phyloP scores from a whole-genome alignment of 2,888 invertebrate species.

The Melanargia galathea region DNA sequence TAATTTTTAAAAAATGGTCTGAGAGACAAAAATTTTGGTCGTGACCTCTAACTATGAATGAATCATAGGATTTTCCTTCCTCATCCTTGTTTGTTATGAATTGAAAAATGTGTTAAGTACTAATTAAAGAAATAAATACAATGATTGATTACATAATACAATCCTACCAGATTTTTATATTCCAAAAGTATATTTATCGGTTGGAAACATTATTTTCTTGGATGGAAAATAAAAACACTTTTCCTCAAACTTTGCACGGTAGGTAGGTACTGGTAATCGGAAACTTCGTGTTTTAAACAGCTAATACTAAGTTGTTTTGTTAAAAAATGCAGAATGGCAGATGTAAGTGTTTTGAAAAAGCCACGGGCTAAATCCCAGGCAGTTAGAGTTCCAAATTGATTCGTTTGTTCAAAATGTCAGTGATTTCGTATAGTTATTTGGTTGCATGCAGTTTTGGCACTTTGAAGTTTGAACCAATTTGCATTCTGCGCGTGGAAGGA shows the following conservation, averaged over 20 bases:
- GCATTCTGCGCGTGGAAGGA: slow-evolving; percentile 32
- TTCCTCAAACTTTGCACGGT: not conserved
- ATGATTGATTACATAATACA: no score
- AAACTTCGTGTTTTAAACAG: not conserved
- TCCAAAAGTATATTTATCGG: no score
- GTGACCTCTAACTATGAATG: no score
- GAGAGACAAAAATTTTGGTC: no score
- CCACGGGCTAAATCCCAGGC: slow-evolving; percentile 42
- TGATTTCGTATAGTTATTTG: slow-evolving; percentile 15
- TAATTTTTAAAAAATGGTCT: no score
- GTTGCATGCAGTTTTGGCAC: slow-evolving; percentile 15
- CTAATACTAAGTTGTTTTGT: not conserved
- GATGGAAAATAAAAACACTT: not conserved
- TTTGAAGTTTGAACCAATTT: slow-evolving; percentile 22
- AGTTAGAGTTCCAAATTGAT: slow-evolving; percentile 24
- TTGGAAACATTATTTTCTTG: no score
- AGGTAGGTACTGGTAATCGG: not conserved
- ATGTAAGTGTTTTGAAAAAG: slow-evolving; percentile 39
- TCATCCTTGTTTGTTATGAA: no score
- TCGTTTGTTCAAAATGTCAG: slow-evolving; percentile 21
- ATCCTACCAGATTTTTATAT: no score
- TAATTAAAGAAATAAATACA: no score
- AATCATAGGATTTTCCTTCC: no score
- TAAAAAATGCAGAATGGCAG: slow-evolving; percentile 15
- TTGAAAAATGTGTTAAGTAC: no score